Evolutionary conservation across 2,797 vertebrate genomes (phyloP).

Genomic region (Centroberyx gerrardi): DNA sequence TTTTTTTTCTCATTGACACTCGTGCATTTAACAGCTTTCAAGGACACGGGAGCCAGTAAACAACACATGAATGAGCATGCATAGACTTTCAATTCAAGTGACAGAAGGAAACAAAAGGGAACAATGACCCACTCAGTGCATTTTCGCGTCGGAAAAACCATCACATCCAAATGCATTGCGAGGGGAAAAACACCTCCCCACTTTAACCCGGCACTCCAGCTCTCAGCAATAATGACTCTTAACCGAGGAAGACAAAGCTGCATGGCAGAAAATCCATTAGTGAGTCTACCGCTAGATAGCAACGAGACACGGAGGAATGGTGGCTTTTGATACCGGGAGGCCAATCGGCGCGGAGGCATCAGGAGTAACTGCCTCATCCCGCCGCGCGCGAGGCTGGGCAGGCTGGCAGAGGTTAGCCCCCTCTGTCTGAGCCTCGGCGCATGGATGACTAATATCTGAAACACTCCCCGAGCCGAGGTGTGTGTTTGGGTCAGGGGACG

Average conservation of each 20-base stretch:
- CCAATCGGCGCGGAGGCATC: constrained; percentile 24
- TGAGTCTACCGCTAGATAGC: constrained; percentile 53
- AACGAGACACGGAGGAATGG: constrained; percentile 57
- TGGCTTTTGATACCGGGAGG: constrained; percentile 46
- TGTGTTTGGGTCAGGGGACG: not conserved
- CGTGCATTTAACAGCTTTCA: not conserved
- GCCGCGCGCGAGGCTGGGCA: not conserved
- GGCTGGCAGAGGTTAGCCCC: not conserved
- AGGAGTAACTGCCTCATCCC: constrained; percentile 38
- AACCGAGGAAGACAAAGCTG: constrained; percentile 61
- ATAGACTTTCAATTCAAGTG: too few relatives aligned
- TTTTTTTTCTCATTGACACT: not conserved
- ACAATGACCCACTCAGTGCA: not conserved
- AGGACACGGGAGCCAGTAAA: not conserved
- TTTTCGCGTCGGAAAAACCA: not conserved
- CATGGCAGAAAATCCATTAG: constrained; percentile 70
- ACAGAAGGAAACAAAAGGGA: not conserved
- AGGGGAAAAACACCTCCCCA: constrained; percentile 14
- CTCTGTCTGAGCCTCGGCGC: constrained; percentile 7
- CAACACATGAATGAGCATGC: too few relatives aligned
- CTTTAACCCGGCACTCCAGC: constrained; percentile 42
- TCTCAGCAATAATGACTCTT: constrained; percentile 55
- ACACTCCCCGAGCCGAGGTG: not conserved
- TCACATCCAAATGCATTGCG: constrained; percentile 8
- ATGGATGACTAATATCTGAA: constrained; percentile 34